A percentile compares a stretch with the other conserved stretches of the same genome.
Evolutionary conservation across 2,113 vertebrate species (phyloP).

Genomic region (rat (Rattus norvegicus)): DNA sequence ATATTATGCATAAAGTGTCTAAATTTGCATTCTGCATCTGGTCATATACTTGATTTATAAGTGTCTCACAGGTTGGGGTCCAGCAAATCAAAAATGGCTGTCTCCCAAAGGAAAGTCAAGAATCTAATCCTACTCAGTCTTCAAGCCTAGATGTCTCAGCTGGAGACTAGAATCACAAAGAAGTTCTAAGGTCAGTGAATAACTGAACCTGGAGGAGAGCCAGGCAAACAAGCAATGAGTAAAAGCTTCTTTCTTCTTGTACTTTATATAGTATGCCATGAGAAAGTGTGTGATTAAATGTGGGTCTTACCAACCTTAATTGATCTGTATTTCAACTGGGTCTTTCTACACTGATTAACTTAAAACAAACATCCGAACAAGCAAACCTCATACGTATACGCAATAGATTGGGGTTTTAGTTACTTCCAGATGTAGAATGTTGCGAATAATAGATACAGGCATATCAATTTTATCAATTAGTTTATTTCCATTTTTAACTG

Average conservation of each 20-base stretch:
- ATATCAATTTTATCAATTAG: background rate
- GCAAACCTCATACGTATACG: background rate
- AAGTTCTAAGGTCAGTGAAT: background rate
- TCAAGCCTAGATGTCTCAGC: background rate
- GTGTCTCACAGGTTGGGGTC: background rate
- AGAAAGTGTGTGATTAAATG: background rate
- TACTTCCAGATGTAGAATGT: background rate
- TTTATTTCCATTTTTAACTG: background rate
- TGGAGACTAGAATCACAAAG: background rate
- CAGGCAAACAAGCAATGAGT: background rate
- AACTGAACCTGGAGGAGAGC: background rate
- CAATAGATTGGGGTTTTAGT: background rate
- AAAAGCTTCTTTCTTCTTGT: background rate
- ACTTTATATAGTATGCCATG: background rate
- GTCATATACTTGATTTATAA: background rate
- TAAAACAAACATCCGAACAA: background rate
- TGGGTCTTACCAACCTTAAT: background rate
- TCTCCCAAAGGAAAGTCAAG: background rate
- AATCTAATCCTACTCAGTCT: background rate
- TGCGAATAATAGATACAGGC: background rate
- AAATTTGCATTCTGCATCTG: background rate
- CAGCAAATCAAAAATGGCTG: background rate
- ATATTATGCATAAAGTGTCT: background rate
- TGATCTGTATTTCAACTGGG: background rate
- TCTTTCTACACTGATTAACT: background rate